phyloP scores from a whole-genome alignment of 1,140 invertebrate species.

The Tetramorium alpestre region DNA sequence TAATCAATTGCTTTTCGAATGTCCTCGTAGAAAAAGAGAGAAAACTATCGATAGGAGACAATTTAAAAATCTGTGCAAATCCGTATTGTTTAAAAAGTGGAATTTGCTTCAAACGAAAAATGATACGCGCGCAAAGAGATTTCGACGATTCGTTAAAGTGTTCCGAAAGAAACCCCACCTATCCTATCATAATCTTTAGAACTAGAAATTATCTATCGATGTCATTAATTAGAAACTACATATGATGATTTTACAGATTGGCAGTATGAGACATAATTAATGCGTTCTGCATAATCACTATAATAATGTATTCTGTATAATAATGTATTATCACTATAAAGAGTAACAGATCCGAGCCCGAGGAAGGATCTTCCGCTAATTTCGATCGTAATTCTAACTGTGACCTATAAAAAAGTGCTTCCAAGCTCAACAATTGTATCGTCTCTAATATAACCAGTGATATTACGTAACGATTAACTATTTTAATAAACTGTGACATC shows the following conservation, averaged over 20 bases:
- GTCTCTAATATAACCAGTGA: conserved; percentile 46
- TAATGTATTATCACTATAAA: conserved; percentile 47
- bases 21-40: background rate
- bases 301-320: conserved; percentile 28
- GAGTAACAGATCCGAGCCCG: conserved; percentile 21
- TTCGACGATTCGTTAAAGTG: conserved; percentile 32
- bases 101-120: background rate
- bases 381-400: conserved; percentile 41
- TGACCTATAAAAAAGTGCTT: conserved; percentile 63
- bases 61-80: background rate
- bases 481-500: conserved; percentile 42
- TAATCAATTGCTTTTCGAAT: conserved; percentile 25
- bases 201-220: conserved; percentile 52
- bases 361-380: conserved; percentile 46
- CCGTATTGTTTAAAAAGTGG: background rate
- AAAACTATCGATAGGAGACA: background rate
- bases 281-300: conserved; percentile 39
- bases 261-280: conserved; percentile 65
- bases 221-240: conserved; percentile 56
- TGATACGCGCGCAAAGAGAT: background rate
- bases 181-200: conserved; percentile 13
- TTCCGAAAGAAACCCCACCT: conserved; percentile 9
- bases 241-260: conserved; percentile 58
- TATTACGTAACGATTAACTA: conserved; percentile 57
- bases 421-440: conserved; percentile 61